Evolutionary conservation across 2,113 vertebrate genomes (phyloP).

Genomic region (Coregonus clupeaformis): DNA sequence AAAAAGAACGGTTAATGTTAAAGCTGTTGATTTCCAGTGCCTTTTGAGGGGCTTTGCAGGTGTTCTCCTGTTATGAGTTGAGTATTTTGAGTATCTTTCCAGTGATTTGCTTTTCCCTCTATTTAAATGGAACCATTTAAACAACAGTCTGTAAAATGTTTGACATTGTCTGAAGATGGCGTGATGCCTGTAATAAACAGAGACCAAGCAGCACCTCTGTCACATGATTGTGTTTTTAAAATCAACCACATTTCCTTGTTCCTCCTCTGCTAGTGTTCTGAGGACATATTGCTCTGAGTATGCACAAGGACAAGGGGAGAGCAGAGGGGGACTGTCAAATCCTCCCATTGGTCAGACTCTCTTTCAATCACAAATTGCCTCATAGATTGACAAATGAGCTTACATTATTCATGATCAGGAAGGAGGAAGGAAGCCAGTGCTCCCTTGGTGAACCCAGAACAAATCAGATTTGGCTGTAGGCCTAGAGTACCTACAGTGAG

Average conservation of each 20-base stretch:
- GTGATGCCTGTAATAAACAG: conserved; percentile 75
- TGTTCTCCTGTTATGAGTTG: conserved; percentile 42
- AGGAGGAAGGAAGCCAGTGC: background rate
- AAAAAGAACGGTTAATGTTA: conserved; percentile 35
- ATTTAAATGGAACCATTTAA: conserved; percentile 66
- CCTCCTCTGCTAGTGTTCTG: background rate
- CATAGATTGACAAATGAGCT: no score
- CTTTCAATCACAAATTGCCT: background rate
- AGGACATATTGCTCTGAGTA: background rate
- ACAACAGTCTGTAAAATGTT: conserved; percentile 69
- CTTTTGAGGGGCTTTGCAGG: conserved; percentile 54
- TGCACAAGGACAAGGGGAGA: no score
- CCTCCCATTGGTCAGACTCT: background rate
- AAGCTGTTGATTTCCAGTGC: conserved; percentile 57
- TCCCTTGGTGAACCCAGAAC: background rate
- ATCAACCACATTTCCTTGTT: conserved; percentile 4
- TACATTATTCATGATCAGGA: no score
- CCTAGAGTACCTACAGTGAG: background rate
- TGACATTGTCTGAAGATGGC: conserved; percentile 53
- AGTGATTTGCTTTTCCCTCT: conserved; percentile 45
- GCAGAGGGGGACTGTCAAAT: background rate
- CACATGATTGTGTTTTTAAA: conserved; percentile 29
- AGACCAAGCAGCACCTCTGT: conserved; percentile 53
- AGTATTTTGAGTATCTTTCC: conserved; percentile 50
- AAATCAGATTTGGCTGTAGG: background rate